Percentiles rank a stretch among this genome's conserved stretches.
phyloP scores from a whole-genome alignment of 2,888 invertebrate genomes.

The Polietes domitor region DNA sequence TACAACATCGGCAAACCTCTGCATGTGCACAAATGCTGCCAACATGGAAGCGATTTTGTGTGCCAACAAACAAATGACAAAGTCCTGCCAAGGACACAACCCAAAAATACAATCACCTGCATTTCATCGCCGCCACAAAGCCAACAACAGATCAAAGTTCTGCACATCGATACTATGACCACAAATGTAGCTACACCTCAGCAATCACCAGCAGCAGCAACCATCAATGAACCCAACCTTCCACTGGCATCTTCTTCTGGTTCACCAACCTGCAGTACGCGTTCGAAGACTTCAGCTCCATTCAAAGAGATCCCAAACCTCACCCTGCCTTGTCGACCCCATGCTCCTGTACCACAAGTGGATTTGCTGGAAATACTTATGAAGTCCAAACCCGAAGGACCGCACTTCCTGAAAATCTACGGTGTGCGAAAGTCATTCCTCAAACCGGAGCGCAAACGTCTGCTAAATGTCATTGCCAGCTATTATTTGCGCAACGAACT shows the following conservation, averaged over 20 bases:
- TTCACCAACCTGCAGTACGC: background rate
- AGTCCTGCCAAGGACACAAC: background rate
- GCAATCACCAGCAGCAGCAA: background rate
- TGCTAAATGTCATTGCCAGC: constrained; percentile 74
- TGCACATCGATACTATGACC: background rate
- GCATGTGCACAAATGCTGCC: background rate
- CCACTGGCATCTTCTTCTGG: background rate
- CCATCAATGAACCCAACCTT: background rate
- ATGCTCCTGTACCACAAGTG: background rate
- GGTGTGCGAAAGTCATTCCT: constrained; percentile 69
- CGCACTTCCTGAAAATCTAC: constrained; percentile 69
- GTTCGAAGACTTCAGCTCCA: background rate
- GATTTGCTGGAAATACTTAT: constrained; percentile 36
- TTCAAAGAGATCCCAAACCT: background rate
- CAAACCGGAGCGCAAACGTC: constrained; percentile 71
- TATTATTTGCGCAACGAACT: constrained; percentile 73
- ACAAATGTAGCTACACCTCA: background rate
- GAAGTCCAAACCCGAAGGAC: constrained; percentile 65
- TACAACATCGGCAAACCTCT: constrained; percentile 74
- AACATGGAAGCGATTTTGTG: background rate
- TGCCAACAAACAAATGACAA: background rate
- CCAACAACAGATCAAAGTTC: background rate
- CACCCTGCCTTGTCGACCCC: background rate
- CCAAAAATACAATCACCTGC: background rate
- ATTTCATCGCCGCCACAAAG: background rate